phyloP scores from a whole-genome alignment of 92 coral and sea anemone genomes.

The Paramuricea clavata region DNA sequence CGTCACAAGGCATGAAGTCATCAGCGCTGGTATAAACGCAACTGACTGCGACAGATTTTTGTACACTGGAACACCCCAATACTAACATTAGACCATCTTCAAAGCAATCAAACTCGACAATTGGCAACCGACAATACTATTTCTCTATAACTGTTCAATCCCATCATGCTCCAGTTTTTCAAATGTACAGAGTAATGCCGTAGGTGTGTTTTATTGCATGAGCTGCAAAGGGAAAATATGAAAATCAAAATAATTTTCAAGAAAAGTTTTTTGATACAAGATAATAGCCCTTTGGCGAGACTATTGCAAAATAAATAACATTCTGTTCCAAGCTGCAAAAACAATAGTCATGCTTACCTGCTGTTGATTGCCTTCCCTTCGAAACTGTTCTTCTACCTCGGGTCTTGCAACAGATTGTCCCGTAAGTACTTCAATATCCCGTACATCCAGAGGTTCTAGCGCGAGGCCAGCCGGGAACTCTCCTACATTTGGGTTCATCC shows the following conservation, averaged over 20 bases:
- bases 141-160: background rate
- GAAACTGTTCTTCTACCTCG: slow-evolving; percentile 25
- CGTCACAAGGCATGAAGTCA: background rate
- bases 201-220: background rate
- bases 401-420: slow-evolving; percentile 36
- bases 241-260: background rate
- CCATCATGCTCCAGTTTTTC: background rate
- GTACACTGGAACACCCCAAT: background rate
- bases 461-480: slow-evolving; percentile 32
- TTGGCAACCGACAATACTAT: background rate
- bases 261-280: background rate
- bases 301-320: too few relatives aligned
- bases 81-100: too few relatives aligned
- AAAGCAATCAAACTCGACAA: too few relatives aligned
- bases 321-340: too few relatives aligned
- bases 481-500: background rate
- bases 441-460: slow-evolving; percentile 28
- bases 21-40: background rate
- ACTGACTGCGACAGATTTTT: background rate
- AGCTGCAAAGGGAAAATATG: background rate
- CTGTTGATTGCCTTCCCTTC: slow-evolving; percentile 26
- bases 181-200: background rate
- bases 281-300: too few relatives aligned
- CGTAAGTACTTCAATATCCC: slow-evolving; percentile 30
- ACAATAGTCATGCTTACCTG: too few relatives aligned